These are phyloP conservation scores for Pemphredon lugubris DNA, from an alignment of 2,888 invertebrate species.

Conservation along the genomic window DNA sequence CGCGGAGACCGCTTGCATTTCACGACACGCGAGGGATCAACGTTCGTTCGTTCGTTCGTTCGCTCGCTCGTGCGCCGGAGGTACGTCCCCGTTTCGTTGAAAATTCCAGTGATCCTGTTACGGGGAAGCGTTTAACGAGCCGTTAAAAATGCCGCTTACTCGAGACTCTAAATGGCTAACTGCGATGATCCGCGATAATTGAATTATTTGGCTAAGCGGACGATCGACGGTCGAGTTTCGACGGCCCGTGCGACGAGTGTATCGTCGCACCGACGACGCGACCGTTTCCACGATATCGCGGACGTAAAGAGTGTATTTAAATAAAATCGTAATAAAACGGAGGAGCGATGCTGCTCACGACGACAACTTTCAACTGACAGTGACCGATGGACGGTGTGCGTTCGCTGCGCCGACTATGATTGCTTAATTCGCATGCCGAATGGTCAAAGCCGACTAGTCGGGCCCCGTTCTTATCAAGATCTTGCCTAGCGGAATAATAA, in stretches of 20 bases:
- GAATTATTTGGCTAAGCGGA: too few relatives aligned
- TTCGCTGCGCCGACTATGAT: constrained; percentile 71
- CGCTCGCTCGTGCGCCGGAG: too few relatives aligned
- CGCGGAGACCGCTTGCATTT: constrained; percentile 30
- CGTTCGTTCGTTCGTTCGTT: not conserved
- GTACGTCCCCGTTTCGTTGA: not conserved
- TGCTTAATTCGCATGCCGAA: constrained; percentile 76
- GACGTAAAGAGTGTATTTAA: constrained; percentile 11
- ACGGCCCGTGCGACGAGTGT: too few relatives aligned
- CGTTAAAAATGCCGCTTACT: too few relatives aligned
- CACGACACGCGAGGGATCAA: constrained; percentile 19
- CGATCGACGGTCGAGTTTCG: too few relatives aligned
- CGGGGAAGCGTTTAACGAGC: not conserved
- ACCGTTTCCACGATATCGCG: constrained; percentile 8
- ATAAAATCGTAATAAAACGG: constrained; percentile 33
- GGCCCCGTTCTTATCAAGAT: constrained; percentile 73
- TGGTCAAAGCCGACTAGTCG: constrained; percentile 69
- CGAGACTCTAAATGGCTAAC: too few relatives aligned
- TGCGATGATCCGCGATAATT: too few relatives aligned
- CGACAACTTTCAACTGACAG: constrained; percentile 64
- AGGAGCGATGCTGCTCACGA: constrained; percentile 47
- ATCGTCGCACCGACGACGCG: too few relatives aligned
- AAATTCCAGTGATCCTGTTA: not conserved
- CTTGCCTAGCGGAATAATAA: constrained; percentile 74
- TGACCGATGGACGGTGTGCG: constrained; percentile 73